phyloP scores from a whole-genome alignment of 2,888 invertebrate species.

The Teleogryllus oceanicus region DNA sequence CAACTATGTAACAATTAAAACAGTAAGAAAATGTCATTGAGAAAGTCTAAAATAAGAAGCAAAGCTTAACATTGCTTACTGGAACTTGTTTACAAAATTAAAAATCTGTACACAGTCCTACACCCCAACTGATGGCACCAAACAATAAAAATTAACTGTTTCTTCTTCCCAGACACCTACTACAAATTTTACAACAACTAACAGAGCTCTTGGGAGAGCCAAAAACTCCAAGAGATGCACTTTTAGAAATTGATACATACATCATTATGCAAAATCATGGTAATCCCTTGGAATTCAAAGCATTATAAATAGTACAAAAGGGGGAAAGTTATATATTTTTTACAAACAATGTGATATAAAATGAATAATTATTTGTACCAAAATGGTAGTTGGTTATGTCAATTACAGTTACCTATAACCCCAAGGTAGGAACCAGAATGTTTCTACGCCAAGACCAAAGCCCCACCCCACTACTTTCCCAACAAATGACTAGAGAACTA shows the following conservation, averaged over 20 bases:
- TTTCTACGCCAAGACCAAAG: slow-evolving; percentile 38
- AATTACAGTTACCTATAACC: slow-evolving; percentile 32
- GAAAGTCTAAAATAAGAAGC: slow-evolving; percentile 39
- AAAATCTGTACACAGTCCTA: slow-evolving; percentile 34
- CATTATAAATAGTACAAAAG: slow-evolving; percentile 40
- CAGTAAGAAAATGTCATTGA: slow-evolving; percentile 39
- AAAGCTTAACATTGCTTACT: slow-evolving; percentile 36
- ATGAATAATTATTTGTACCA: slow-evolving; percentile 40
- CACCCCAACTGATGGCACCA: slow-evolving; percentile 36
- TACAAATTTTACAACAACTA: slow-evolving; percentile 36
- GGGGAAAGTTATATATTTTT: slow-evolving; percentile 37
- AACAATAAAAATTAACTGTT: slow-evolving; percentile 34
- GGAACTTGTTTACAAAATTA: slow-evolving; percentile 34
- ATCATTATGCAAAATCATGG: slow-evolving; percentile 36
- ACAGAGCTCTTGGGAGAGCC: slow-evolving; percentile 31
- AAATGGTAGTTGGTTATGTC: slow-evolving; percentile 38
- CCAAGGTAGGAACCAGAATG: slow-evolving; percentile 39
- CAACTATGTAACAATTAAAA: slow-evolving; percentile 35
- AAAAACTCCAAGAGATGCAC: slow-evolving; percentile 35
- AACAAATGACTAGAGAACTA: slow-evolving; percentile 39
- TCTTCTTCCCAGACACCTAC: slow-evolving; percentile 34
- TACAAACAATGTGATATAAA: slow-evolving; percentile 39
- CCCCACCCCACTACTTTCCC: slow-evolving; percentile 36
- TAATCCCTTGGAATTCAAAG: slow-evolving; percentile 39
- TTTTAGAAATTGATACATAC: slow-evolving; percentile 35